Evolutionary conservation across 2,113 vertebrate genomes (phyloP).

Genomic region (Cettia cetti): DNA sequence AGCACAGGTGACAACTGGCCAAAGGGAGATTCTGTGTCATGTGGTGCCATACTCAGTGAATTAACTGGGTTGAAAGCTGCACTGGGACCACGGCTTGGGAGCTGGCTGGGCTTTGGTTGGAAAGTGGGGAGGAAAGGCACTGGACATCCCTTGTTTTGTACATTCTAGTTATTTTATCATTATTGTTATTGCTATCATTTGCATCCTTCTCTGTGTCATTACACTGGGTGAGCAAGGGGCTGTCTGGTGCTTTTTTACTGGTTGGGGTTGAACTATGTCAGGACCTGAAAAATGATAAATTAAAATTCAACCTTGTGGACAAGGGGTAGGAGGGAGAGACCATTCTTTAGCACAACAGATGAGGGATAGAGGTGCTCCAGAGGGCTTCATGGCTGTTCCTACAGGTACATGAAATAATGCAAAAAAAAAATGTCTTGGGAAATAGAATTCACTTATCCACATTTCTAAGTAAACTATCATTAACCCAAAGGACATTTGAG

Average conservation of each 20-base stretch:
- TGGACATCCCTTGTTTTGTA: neutral
- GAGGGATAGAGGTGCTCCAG: neutral
- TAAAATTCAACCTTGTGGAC: neutral
- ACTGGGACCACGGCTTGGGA: neutral
- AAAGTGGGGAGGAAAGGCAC: neutral
- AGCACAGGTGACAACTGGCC: neutral
- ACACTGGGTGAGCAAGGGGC: fast-evolving
- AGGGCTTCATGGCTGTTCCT: neutral
- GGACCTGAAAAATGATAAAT: neutral
- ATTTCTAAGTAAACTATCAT: neutral
- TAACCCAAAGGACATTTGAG: neutral
- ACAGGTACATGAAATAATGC: neutral
- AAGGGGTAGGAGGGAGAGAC: neutral
- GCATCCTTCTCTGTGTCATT: neutral
- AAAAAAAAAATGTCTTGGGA: neutral
- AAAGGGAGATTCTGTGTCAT: neutral
- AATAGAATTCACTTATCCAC: neutral
- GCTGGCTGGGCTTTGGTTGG: fast-evolving
- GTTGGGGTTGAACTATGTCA: neutral
- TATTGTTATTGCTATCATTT: neutral
- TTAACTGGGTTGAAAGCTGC: neutral
- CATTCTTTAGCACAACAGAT: fast-evolving
- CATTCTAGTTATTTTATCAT: neutral
- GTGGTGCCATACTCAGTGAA: neutral
- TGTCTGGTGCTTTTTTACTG: neutral